phyloP scores from a whole-genome alignment of 2,797 vertebrate genomes.

The Neosilurus hyrtlii region DNA sequence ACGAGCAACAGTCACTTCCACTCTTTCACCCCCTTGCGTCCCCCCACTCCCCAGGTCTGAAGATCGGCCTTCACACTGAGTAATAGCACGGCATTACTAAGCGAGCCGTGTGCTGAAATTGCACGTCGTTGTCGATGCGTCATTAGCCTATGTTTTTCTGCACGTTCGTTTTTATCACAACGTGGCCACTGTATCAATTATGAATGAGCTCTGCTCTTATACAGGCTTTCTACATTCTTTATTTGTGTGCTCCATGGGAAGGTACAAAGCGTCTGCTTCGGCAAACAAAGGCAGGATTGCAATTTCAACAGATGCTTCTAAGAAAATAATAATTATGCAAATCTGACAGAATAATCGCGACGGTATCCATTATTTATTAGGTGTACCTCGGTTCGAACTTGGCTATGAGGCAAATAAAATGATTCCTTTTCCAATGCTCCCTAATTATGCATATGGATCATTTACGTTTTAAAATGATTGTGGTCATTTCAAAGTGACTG shows the following conservation, averaged over 20 bases:
- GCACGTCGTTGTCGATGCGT: slow-evolving; percentile 27
- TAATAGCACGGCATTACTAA: slow-evolving; percentile 17
- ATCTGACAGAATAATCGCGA: slow-evolving; percentile 77
- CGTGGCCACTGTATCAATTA: slow-evolving; percentile 67
- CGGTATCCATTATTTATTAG: slow-evolving; percentile 82
- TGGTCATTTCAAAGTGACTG: slow-evolving; percentile 75
- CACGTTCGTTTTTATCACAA: slow-evolving; percentile 65
- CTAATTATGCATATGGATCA: slow-evolving; percentile 77
- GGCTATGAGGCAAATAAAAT: slow-evolving; percentile 72
- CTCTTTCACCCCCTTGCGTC: not conserved
- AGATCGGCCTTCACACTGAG: slow-evolving; percentile 4
- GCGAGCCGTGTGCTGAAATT: not conserved
- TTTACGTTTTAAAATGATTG: slow-evolving; percentile 75
- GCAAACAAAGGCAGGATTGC: slow-evolving; percentile 62
- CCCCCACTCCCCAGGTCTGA: not conserved
- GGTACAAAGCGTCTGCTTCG: slow-evolving; percentile 42
- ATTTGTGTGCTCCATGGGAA: slow-evolving; percentile 61
- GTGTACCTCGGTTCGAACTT: slow-evolving; percentile 74
- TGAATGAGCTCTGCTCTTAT: slow-evolving; percentile 65
- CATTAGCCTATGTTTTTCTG: slow-evolving; percentile 59
- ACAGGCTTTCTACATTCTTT: slow-evolving; percentile 57
- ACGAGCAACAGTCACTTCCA: slow-evolving; percentile 33
- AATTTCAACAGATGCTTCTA: slow-evolving; percentile 73
- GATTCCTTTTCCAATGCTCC: slow-evolving; percentile 64
- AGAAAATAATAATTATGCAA: slow-evolving; percentile 80